phyloP scores from a whole-genome alignment of 2,113 vertebrate species.

The Mesocricetus auratus region DNA sequence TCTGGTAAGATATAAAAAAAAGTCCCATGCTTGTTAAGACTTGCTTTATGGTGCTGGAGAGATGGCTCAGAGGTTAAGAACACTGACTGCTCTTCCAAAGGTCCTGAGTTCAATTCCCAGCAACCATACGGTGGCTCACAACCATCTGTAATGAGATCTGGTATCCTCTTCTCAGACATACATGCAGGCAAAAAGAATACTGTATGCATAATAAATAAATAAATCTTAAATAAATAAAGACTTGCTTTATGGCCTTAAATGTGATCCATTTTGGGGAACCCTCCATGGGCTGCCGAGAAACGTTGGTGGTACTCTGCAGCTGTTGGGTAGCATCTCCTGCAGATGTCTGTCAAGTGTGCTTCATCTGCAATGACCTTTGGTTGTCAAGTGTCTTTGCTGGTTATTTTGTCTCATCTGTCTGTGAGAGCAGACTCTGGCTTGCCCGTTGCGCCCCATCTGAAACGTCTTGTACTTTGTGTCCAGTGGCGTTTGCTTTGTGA shows the following conservation, averaged over 20 bases:
- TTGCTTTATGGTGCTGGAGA: no score
- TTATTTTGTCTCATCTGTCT: background rate
- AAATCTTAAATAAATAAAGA: no score
- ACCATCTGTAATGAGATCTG: no score
- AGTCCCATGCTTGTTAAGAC: background rate
- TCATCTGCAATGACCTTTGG: no score
- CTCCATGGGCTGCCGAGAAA: background rate
- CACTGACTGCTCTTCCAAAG: no score
- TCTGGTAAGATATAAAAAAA: background rate
- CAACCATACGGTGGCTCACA: no score
- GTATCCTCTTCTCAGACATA: no score
- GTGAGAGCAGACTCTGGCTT: background rate
- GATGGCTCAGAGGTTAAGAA: no score
- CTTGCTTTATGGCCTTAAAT: background rate
- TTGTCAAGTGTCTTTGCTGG: background rate
- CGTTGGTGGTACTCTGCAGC: no score
- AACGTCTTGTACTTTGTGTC: background rate
- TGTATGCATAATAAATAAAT: no score
- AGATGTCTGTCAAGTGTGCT: background rate
- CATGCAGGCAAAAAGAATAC: no score
- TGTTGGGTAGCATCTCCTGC: background rate
- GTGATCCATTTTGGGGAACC: background rate
- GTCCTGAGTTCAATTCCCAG: no score
- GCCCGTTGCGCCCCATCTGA: background rate
- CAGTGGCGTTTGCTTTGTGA: background rate